Evolutionary conservation across 2,888 invertebrate species (phyloP).

Genomic region (Polia nebulosa): DNA sequence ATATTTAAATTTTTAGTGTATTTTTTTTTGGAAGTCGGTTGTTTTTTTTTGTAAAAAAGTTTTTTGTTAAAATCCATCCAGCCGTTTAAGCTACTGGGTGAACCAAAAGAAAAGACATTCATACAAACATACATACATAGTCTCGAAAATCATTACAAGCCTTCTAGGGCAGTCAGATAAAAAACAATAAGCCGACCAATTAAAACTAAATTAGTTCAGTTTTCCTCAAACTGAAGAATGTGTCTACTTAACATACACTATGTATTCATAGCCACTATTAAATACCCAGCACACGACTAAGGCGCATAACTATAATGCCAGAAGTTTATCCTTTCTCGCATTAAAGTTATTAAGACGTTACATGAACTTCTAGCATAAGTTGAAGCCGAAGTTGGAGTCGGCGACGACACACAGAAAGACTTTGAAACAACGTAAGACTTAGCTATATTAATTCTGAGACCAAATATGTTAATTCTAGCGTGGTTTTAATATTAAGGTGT

Average conservation of each 20-base stretch:
- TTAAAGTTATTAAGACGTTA: slow-evolving; percentile 40
- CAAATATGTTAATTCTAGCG: slow-evolving; percentile 19
- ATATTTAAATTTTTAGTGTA: too few species aligned
- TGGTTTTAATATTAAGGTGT: slow-evolving; percentile 28
- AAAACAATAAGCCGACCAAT: background rate
- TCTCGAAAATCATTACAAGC: too few species aligned
- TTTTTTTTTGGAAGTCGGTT: too few species aligned
- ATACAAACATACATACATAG: too few species aligned
- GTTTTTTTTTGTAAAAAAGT: too few species aligned
- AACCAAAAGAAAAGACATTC: too few species aligned
- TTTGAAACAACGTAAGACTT: slow-evolving; percentile 32
- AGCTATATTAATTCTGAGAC: slow-evolving; percentile 20
- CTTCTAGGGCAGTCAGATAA: too few species aligned
- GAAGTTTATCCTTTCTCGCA: slow-evolving; percentile 21
- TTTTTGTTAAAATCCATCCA: too few species aligned
- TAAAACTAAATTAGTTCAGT: background rate
- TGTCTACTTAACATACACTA: background rate
- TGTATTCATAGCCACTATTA: slow-evolving; percentile 12
- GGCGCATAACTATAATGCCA: slow-evolving; percentile 17
- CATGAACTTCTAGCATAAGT: slow-evolving; percentile 33
- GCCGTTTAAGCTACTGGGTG: too few species aligned
- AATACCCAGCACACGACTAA: background rate
- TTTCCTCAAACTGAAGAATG: background rate
- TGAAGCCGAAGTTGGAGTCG: slow-evolving; percentile 16
- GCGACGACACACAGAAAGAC: slow-evolving; percentile 25